Conservation (phyloP, 2,888 invertebrate genomes). For the Torymus texanus region DNA sequence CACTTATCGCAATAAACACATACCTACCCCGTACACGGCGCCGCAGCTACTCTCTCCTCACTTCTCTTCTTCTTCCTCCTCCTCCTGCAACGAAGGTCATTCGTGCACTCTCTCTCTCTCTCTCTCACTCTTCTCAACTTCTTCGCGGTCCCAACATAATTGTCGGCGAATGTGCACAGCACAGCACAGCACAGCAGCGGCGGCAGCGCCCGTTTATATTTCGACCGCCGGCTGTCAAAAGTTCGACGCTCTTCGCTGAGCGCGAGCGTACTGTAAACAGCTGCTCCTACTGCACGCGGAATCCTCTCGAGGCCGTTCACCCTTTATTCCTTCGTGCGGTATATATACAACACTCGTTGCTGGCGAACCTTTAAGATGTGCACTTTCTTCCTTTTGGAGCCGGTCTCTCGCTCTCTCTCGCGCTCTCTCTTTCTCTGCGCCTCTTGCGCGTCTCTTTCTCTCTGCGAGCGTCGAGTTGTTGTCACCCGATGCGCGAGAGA, state of each 20-base stretch:
- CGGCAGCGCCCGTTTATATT: not conserved
- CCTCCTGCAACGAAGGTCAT: not conserved
- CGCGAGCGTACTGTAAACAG: not conserved
- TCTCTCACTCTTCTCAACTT: not conserved
- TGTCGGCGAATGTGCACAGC: not conserved
- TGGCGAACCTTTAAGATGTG: constrained; percentile 13
- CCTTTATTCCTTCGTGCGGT: constrained; percentile 18
- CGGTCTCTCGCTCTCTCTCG: too few relatives aligned
- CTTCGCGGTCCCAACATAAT: not conserved
- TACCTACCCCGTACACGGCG: too few relatives aligned
- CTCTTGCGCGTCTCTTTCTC: too few relatives aligned
- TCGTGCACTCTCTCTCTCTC: not conserved
- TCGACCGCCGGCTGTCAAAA: constrained; percentile 3
- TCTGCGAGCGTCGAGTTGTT: too few relatives aligned
- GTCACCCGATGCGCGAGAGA: too few relatives aligned
- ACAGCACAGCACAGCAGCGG: not conserved
- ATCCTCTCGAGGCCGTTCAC: constrained; percentile 31
- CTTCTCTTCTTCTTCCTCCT: not conserved
- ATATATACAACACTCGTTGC: not conserved
- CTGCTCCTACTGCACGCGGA: too few relatives aligned
- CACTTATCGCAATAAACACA: too few relatives aligned
- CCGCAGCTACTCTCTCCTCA: too few relatives aligned
- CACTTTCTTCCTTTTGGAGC: too few relatives aligned
- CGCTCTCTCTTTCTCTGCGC: too few relatives aligned
- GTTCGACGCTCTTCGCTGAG: constrained; percentile 2